Percentiles rank a stretch among this genome's conserved stretches.
These are phyloP conservation scores for Luscinia luscinia DNA, from an alignment of 2,797 vertebrate genomes.

Conservation along the genomic window DNA sequence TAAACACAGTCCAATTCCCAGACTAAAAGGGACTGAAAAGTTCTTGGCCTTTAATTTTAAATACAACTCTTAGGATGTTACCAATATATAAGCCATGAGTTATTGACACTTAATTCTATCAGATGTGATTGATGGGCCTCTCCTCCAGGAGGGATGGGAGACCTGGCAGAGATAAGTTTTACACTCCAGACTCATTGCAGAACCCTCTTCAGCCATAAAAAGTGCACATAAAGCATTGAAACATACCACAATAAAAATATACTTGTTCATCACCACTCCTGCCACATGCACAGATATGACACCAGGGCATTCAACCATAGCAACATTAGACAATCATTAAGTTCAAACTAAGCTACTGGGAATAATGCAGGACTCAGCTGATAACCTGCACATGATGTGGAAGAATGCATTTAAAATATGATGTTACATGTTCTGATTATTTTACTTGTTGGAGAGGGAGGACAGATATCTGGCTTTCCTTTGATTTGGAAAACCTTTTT, in stretches of 20 bases:
- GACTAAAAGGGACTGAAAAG: background rate
- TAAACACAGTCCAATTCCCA: constrained; percentile 3
- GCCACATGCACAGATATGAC: constrained; percentile 47
- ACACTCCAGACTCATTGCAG: background rate
- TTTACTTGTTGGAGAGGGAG: background rate
- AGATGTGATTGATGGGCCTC: constrained; percentile 24
- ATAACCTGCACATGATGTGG: background rate
- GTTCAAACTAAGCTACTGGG: constrained; percentile 26
- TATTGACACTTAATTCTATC: constrained; percentile 30
- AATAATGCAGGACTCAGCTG: constrained; percentile 57
- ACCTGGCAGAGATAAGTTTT: background rate
- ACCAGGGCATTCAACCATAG: constrained; percentile 23
- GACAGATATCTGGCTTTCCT: background rate
- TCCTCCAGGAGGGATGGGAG: background rate
- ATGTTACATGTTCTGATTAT: background rate
- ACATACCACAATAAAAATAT: constrained; percentile 61
- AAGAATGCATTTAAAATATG: constrained; percentile 44
- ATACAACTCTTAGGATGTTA: constrained; percentile 8
- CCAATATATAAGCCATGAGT: constrained; percentile 18
- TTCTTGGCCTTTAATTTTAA: constrained; percentile 18
- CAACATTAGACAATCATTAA: constrained; percentile 52
- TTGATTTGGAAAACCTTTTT: background rate
- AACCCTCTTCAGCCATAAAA: constrained; percentile 47
- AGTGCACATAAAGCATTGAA: constrained; percentile 37
- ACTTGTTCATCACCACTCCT: constrained; percentile 70